Conservation (phyloP, 2,888 invertebrate species). For the Thereva unica region DNA sequence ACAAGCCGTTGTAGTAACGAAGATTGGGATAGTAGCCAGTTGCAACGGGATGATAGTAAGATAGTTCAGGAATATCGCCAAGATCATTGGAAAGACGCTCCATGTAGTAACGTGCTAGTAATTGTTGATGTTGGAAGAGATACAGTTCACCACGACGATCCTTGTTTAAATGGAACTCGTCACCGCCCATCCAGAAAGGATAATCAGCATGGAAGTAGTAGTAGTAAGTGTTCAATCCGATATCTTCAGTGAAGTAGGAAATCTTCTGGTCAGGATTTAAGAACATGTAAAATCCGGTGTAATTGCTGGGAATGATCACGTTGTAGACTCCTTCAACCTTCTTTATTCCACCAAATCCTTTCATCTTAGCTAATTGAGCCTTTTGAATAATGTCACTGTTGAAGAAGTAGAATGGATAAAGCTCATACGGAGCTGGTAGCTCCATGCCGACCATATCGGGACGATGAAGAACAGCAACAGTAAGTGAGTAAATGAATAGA, state of each 20-base stretch:
- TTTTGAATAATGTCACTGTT: constrained; percentile 61
- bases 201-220: constrained; percentile 66
- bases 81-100: constrained; percentile 70
- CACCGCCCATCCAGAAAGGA: constrained; percentile 67
- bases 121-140: constrained; percentile 69
- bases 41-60: constrained; percentile 60
- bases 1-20: constrained; percentile 65
- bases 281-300: constrained; percentile 61
- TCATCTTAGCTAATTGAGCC: constrained; percentile 57
- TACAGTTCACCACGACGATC: constrained; percentile 68
- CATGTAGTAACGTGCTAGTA: constrained; percentile 70
- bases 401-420: constrained; percentile 66
- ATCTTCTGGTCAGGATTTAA: constrained; percentile 64
- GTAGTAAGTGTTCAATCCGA: constrained; percentile 70
- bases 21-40: constrained; percentile 65
- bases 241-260: constrained; percentile 72
- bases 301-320: constrained; percentile 62
- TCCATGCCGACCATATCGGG: constrained; percentile 62
- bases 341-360: constrained; percentile 54
- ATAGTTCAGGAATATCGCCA: constrained; percentile 64
- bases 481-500: constrained; percentile 64
- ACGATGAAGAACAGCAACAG: constrained; percentile 64
- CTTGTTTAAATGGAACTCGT: constrained; percentile 59
- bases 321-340: constrained; percentile 56
- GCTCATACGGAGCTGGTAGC: constrained; percentile 67